A percentile compares a stretch with the other conserved stretches of the same genome.
phyloP scores from a whole-genome alignment of 2,888 invertebrate species.

The Elegia similella region DNA sequence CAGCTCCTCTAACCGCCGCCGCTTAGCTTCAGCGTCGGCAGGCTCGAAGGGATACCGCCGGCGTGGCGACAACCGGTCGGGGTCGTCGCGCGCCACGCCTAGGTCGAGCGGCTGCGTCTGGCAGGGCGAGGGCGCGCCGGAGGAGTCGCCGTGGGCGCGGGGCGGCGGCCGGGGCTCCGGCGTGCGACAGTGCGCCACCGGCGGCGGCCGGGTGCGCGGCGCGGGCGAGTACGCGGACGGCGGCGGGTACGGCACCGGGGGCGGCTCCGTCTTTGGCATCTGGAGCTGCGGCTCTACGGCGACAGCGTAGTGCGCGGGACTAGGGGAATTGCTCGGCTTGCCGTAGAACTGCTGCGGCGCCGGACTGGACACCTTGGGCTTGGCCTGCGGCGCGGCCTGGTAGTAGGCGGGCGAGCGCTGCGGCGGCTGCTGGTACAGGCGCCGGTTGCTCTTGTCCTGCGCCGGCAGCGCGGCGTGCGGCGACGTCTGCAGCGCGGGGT shows the following conservation, averaged over 20 bases:
- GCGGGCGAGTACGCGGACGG: constrained; percentile 63
- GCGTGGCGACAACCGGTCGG: constrained; percentile 83
- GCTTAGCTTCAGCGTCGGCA: constrained; percentile 82
- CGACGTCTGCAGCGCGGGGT: constrained; percentile 71
- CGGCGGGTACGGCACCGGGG: constrained; percentile 69
- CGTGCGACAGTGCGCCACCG: constrained; percentile 81
- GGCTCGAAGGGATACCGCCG: constrained; percentile 82
- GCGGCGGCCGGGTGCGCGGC: constrained; percentile 71
- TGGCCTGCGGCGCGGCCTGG: constrained; percentile 72
- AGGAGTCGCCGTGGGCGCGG: constrained; percentile 57
- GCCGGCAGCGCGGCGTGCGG: constrained; percentile 58
- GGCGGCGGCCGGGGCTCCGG: constrained; percentile 73
- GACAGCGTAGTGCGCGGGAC: constrained; percentile 68
- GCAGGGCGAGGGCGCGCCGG: constrained; percentile 69
- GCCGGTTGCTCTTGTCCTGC: constrained; percentile 47
- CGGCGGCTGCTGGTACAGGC: constrained; percentile 56
- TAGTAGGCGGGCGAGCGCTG: constrained; percentile 75
- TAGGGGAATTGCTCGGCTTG: constrained; percentile 77
- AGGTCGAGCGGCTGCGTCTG: constrained; percentile 91
- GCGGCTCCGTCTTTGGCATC: constrained; percentile 80
- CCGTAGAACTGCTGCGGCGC: constrained; percentile 89
- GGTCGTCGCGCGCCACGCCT: constrained; percentile 85
- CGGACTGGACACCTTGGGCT: constrained; percentile 88
- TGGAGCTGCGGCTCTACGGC: constrained; percentile 74
- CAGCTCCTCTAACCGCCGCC: constrained; percentile 82